Base-by-base conservation (phyloP, 2,797 vertebrate genomes). In the Myotis planiceps region DNA sequence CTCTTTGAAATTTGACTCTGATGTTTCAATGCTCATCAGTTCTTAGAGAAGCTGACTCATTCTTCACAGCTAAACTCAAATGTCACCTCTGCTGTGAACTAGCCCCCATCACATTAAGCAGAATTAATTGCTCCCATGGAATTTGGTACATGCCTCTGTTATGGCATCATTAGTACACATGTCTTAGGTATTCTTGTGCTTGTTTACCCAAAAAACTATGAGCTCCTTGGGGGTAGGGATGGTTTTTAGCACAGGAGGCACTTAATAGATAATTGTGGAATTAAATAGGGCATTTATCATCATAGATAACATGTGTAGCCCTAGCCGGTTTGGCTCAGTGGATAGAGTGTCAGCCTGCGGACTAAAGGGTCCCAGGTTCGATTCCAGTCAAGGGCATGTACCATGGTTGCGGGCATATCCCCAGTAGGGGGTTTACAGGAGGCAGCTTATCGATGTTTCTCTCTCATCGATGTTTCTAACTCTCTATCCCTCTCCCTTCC, bases 21-120 rank as follows among this genome's bases (percentile, higher is more conserved):
- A 87, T 91, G 76, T 89, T 91, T 75, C 42, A 92, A 72, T 74
- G 84, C 45, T 93, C 72, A 51, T 87, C 45, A 53, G 1, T 88
- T 89, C 71, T 92, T 78, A 49, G 78, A 89, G 34, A 92, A 94
- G 42, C 86, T 91, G 84, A 95, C 42, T 95, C 86, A 94, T 94
- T 86, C 66, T 84, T 91, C 80, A 55, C 39, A 65, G 49, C 55
- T 94, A 72, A 80, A 82, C 19, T 69, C 60, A 84, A 81, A 92
- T 66, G 92, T 75, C n/a, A 75, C 45, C 19, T 78, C 49, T 45
- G 42, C 37, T 84, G 79, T 80, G 69, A 76, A 89, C 53, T 66
- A 32, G 79, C 60, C 49, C 63, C 74, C 27, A 65, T 37, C 19
- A 69, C 37, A 12, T 60, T 2, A 1, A 95, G 65, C 16, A 49